Base-by-base conservation (phyloP, 2,888 invertebrate genomes). In the Selenia dentaria region DNA sequence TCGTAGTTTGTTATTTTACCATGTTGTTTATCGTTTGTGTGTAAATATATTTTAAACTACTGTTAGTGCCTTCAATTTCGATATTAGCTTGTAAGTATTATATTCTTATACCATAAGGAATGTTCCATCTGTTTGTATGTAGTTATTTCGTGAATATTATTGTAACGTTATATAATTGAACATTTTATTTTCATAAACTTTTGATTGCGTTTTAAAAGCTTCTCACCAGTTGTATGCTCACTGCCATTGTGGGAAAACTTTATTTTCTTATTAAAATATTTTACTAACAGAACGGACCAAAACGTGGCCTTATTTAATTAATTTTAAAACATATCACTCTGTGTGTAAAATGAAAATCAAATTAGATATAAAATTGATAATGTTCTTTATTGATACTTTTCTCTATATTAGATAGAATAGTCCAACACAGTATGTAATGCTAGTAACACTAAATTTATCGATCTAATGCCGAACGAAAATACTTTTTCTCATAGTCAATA, bases 371-470 rank as follows among this genome's bases (percentile, higher is more conserved):
- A 75, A 75, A 70, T 45, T 61, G 8, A 27, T 62, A 56, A 67
- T 63, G 55, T 71, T 53, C 62, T 79, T 79, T 78, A 78, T 73
- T 79, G 56, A 65, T 64, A 62, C 49, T 50, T 67, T 74, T 66
- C 59, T 71, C 69, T 73, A 70, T 63, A 72, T 63, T 56, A 3
- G 2, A 5, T 22, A 51, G 12, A 35, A 20, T 37, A 41, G 32
- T 54, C 58, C 57, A 61, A 64, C 70, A 70, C 72, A 56, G 33
- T 51, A 68, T 61, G 45, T 29, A 42, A 40, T 33, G 29, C 44
- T 57, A 31, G 54, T 50, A 53, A 69, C 68, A 77, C 71, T 38
- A 35, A 63, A 73, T 70, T 66, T 63, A 61, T 55, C n/a, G n/a
- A n/a, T n/a, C 50, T 57, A 59, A 64, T 53, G 53, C 57, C 25